A percentile compares a stretch with the other conserved stretches of the same genome.
phyloP scores from a whole-genome alignment of 2,888 invertebrate genomes.

The Tricholauxania praeusta region DNA sequence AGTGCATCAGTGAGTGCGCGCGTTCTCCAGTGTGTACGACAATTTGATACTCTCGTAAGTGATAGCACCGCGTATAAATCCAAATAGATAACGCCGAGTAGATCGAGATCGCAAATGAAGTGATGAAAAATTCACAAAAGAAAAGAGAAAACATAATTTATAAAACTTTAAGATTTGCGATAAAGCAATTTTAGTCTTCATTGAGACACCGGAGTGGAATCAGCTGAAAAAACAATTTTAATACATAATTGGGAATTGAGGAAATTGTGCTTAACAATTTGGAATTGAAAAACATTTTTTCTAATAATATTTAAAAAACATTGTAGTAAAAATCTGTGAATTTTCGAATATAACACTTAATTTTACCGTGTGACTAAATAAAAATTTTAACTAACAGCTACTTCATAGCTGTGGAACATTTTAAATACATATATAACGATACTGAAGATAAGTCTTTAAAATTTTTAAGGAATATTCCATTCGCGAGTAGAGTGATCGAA shows the following conservation, averaged over 20 bases:
- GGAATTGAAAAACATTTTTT: no score
- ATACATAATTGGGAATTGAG: no score
- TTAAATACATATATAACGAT: constrained; percentile 11
- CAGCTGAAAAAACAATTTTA: neutral
- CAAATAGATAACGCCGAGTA: constrained; percentile 19
- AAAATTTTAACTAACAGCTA: neutral
- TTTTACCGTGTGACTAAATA: no score
- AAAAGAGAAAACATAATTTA: constrained; percentile 44
- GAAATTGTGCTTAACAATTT: neutral
- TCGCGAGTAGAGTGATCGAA: no score
- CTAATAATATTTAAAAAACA: no score
- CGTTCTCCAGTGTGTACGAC: no score
- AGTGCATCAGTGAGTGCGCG: constrained; percentile 3
- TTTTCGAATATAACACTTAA: no score
- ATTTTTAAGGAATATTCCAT: no score
- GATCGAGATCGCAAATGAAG: constrained; percentile 53
- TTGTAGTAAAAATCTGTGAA: neutral
- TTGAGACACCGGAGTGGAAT: constrained; percentile 59
- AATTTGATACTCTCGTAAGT: neutral
- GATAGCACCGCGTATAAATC: neutral
- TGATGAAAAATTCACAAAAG: constrained; percentile 47
- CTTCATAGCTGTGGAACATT: constrained; percentile 1
- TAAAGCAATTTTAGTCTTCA: constrained; percentile 64
- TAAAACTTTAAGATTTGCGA: constrained; percentile 61
- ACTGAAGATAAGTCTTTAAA: no score